Conservation (phyloP, 1,140 invertebrate genomes). For the Tetragonula clypearis region DNA sequence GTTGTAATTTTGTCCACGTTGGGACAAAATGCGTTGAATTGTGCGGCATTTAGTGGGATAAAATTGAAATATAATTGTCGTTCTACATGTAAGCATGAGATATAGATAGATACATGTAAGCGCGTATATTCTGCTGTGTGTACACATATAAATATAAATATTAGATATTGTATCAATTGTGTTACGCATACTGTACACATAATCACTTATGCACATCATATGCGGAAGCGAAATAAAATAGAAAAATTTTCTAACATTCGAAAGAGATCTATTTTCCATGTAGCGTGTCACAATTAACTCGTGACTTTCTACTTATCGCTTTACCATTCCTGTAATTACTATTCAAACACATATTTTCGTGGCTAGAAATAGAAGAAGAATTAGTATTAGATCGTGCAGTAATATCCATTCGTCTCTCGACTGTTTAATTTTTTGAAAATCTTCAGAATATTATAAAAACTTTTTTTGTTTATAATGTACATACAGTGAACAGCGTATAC, state of each 20-base stretch:
- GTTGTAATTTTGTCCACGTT: neutral
- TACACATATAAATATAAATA: neutral
- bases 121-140: too few relatives aligned
- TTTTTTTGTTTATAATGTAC: too few relatives aligned
- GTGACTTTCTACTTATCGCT: too few relatives aligned
- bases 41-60: neutral
- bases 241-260: neutral
- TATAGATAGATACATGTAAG: neutral
- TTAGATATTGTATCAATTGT: neutral
- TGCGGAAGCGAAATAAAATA: neutral
- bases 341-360: too few relatives aligned
- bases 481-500: too few relatives aligned
- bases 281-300: neutral
- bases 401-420: too few relatives aligned
- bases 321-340: too few relatives aligned
- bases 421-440: too few relatives aligned
- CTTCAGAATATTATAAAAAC: too few relatives aligned
- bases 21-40: neutral
- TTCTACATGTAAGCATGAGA: neutral
- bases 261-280: neutral
- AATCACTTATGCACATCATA: neutral
- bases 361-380: too few relatives aligned
- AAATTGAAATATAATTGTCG: neutral
- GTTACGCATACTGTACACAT: neutral
- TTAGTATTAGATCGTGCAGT: too few relatives aligned